Evolutionary conservation across 2,888 invertebrate species (phyloP), one percentile per base, ranked within the genome.

Genomic region (Athetis lepigone): DNA sequence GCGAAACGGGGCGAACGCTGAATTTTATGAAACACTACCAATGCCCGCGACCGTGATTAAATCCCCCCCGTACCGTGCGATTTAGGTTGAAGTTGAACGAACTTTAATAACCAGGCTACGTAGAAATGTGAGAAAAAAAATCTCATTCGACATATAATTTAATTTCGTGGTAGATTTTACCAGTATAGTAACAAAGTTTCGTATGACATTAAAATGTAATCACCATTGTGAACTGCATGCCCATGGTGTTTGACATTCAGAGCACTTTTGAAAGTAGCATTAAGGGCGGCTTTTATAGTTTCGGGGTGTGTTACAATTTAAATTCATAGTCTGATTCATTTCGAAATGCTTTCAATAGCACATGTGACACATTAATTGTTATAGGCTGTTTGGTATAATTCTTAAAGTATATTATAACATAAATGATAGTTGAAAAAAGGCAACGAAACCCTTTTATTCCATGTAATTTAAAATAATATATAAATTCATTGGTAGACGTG

Each of bases 21-120:
- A 79, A 80, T 80, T 80, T 79, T 72, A 80, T 80, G 80, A 81
- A 80, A 80, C 79, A 79, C 79, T 74, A 80, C 66, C 79, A 73
- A 78, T 80, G 81, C 71, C 55, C 60, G 61, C 73, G 70, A 70
- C 78, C 52, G 81, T 79, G 81, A 79, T 79, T 79, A 80, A 79
- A 79, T 80, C 80, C 78, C 64, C 66, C 67, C 43, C 68, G 66
- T 67, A 60, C 61, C 43, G 70, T 63, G 69, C 67, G 77, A 78
- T 80, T 80, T 80, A 78, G 76, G 80, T 76, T 78, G 65, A 70
- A 78, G 79, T 80, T 78, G 71, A 80, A 80, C 60, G 79, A 66
- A 78, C 79, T 73, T 76, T 80, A 79, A 80, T 78, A 80, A 74
- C 68, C 63, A 39, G 42, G 47, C 69, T 56, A 68, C 70, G 68